Evolutionary conservation across 1,140 invertebrate species (phyloP).

Genomic region (Macrotrachela quadricornifera): DNA sequence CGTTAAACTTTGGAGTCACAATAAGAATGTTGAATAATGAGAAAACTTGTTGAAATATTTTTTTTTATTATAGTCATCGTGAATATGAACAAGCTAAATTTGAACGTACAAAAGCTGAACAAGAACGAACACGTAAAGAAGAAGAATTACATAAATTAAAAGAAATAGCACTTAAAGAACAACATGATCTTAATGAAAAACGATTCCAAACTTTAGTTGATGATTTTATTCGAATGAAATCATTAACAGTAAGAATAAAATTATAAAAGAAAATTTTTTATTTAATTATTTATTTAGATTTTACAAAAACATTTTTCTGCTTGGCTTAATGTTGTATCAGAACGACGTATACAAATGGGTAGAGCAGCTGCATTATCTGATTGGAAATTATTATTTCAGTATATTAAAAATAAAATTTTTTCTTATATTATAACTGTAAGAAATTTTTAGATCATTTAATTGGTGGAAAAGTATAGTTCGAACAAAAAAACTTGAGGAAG

Average conservation of each 20-base stretch:
- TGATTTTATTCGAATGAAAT: not conserved
- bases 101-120: too few species aligned
- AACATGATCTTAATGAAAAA: slow-evolving; percentile 1
- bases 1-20: not conserved
- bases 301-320: slow-evolving; percentile 22
- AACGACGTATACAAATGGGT: slow-evolving; percentile 19
- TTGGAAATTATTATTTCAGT: slow-evolving; percentile 18
- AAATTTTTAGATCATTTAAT: slow-evolving; percentile 3
- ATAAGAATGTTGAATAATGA: slow-evolving; percentile 2
- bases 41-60: too few species aligned
- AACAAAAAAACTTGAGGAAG: not conserved
- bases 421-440: not conserved
- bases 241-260: not conserved
- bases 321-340: slow-evolving; percentile 23
- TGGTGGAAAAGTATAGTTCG: slow-evolving; percentile 2
- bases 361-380: slow-evolving; percentile 24
- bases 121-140: too few species aligned
- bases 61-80: too few species aligned
- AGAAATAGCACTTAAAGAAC: too few species aligned
- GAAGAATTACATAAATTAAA: too few species aligned
- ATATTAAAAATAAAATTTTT: not conserved
- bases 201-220: not conserved
- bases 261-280: not conserved
- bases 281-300: slow-evolving; percentile 10
- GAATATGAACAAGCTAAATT: too few species aligned